Base-by-base conservation (phyloP, 2,113 vertebrate species). In the Cromileptes altivelis region DNA sequence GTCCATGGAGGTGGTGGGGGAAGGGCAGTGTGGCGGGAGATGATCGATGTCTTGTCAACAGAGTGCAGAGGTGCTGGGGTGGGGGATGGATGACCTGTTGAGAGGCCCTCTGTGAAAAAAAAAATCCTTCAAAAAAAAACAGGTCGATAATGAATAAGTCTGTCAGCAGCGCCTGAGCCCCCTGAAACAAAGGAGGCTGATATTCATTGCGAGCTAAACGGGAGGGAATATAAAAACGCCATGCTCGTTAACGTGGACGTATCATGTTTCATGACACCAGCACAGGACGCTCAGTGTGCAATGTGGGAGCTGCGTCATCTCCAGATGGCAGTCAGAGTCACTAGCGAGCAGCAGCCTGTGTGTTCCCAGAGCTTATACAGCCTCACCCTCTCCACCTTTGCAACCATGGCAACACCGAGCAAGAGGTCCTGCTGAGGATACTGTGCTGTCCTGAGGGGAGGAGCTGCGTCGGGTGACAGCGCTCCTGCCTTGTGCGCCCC, bases 401-500 rank as follows among this genome's bases (percentile, higher is more conserved):
- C 93, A 96, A 92, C 95, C 95, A 96, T 96, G 92, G 95, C 94
- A 96, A 95, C 94, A 42, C 64, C 6, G 91, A 92, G 92, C 87
- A 81, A 50, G 84, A 92, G 92, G 92, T 91, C 91, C 90, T 90
- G 80, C 71, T 55, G 91, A 61, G 87, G 76, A 90, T 84, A 81
- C 82, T 84, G 85, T 75, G 81, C 70, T 79, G 85, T 91, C 84
- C 89, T 80, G 64, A 79, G 80, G 87, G 89, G 91, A 85, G 90
- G 84, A 78, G 85, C 81, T 33, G 70, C 45, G 2, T 75, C 58
- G 72, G 78, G 71, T 56, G 84, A 89, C 71, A 75, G 67, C 75
- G 62, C 21, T 49, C 70, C 74, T 75, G 76, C 83, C 78, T 85
- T 62, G 63, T 87, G 69, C 74, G 80, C 11, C 74, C 68, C 76